phyloP scores from a whole-genome alignment of 2,113 vertebrate genomes.

The Boleophthalmus pectinirostris region DNA sequence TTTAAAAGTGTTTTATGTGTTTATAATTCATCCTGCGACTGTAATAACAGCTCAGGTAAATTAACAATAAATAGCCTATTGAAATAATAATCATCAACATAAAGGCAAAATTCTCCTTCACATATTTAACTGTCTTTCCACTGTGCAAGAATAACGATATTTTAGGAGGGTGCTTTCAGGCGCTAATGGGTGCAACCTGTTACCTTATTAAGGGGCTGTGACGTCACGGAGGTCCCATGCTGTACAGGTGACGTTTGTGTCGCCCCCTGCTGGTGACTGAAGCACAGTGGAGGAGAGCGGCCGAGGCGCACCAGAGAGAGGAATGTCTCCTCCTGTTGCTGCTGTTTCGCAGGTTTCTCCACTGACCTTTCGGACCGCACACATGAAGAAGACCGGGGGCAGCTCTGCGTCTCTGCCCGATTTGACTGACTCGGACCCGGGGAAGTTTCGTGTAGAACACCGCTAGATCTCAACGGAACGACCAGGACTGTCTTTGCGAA shows the following conservation, averaged over 20 bases:
- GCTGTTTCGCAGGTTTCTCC: constrained; percentile 58
- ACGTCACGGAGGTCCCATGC: background rate
- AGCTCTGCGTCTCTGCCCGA: constrained; percentile 15
- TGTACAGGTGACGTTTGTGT: constrained; percentile 29
- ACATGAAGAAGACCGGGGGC: constrained; percentile 36
- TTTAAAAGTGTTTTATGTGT: background rate
- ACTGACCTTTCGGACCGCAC: constrained; percentile 58
- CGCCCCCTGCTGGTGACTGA: constrained; percentile 58
- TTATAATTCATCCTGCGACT: background rate
- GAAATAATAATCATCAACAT: background rate
- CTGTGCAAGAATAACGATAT: background rate
- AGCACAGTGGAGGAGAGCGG: background rate
- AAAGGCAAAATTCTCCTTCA: background rate
- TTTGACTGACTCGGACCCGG: constrained; percentile 27
- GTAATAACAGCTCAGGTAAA: background rate
- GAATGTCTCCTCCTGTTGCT: constrained; percentile 65
- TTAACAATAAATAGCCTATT: background rate
- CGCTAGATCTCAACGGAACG: constrained; percentile 13
- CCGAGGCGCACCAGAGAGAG: constrained; percentile 41
- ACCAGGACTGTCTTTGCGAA: constrained; percentile 15
- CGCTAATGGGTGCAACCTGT: background rate
- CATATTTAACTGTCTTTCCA: background rate
- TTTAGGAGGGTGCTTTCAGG: background rate
- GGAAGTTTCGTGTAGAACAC: constrained; percentile 15
- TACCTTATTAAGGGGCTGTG: background rate